Evolutionary conservation across 1,140 invertebrate genomes (phyloP), one percentile per base, ranked within the genome.

Genomic region (Drosophila sp.): DNA sequence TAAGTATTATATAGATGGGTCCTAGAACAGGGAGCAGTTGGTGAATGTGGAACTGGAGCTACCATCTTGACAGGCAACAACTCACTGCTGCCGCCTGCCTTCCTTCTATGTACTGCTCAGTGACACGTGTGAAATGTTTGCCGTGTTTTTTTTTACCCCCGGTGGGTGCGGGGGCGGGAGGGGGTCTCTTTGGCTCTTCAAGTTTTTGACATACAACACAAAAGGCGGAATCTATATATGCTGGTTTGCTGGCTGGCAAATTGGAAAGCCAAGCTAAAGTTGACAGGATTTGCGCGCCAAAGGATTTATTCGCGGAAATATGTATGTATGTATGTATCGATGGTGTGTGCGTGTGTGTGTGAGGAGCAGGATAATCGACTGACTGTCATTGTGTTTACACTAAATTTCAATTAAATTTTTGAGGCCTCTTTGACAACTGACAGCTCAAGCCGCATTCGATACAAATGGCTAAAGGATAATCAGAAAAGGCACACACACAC

Each of bases 321-420:
- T 66, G 17, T 17, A 79, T 66, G 17, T 17, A 79, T 66, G 44
- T 44, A 44, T 41, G 41, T 47, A 47, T 29, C 40, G 40, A 57
- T 41, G 33, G 41, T 55, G 8, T 50, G 50, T 10, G 32, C 44
- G 57, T 62, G 35, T 44, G 66, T 60, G 76, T 58, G 54, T 32
- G 60, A 55, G 72, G 23, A 64, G 67, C 70, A 77, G 84, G 76
- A 89, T 89, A 87, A 87, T 89, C 84, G 84, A 89, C 79, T 73
- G 76, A 33, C 84, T 87, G 83, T 89, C 83, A 89, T 79, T 87
- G 67, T 83, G 84, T 87, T 87, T 87, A 89, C 83, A 87, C 84
- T 87, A 87, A 89, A 87, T 89, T 87, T 89, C 83, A 89, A 87
- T 87, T 87, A 87, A 87, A 89, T 83, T 83, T 73, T 83, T 74